phyloP scores from a whole-genome alignment of 2,888 invertebrate species.

The Hypolimnas misippus region DNA sequence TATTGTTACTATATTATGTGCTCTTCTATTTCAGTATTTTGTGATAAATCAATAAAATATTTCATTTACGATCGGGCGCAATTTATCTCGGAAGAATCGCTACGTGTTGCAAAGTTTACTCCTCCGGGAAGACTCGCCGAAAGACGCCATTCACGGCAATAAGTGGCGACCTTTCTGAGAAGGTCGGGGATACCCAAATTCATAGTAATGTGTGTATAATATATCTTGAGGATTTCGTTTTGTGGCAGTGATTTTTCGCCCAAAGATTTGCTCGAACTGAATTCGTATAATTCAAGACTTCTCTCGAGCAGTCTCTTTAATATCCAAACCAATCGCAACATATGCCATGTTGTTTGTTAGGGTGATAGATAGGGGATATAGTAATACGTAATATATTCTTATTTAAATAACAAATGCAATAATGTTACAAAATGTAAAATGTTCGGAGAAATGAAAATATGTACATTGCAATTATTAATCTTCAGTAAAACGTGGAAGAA shows the following conservation, averaged over 20 bases:
- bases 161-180: background rate
- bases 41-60: background rate
- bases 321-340: background rate
- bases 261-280: background rate
- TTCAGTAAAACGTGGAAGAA: too few species aligned
- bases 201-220: too few species aligned
- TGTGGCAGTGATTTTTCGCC: background rate
- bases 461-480: too few species aligned
- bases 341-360: background rate
- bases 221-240: background rate
- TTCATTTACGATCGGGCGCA: background rate
- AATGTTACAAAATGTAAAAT: too few species aligned
- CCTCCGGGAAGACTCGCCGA: too few species aligned
- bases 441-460: too few species aligned
- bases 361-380: background rate
- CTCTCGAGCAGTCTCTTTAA: background rate
- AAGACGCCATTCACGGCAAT: background rate
- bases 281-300: background rate
- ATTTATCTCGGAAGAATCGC: background rate
- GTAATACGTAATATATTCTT: too few species aligned
- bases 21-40: too few species aligned
- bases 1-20: too few species aligned
- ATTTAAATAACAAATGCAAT: too few species aligned
- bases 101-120: conserved; percentile 1
- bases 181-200: background rate